phyloP scores from a whole-genome alignment of 2,113 vertebrate species.

The Kobus ellipsiprymnus region DNA sequence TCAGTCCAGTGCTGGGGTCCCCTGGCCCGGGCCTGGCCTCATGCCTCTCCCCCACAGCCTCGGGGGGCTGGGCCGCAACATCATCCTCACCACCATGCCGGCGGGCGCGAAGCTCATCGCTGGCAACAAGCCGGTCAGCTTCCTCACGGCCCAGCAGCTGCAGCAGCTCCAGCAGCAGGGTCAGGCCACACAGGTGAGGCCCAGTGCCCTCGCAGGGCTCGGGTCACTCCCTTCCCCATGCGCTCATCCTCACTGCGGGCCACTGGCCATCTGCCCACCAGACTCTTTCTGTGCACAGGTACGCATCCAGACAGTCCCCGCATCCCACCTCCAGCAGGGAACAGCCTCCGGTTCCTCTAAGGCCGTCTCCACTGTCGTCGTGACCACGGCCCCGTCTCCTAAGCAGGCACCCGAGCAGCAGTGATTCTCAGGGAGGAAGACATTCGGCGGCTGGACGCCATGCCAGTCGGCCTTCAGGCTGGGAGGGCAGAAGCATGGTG shows the following conservation, averaged over 20 bases:
- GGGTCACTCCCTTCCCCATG: background rate
- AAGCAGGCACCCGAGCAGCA: constrained; percentile 90
- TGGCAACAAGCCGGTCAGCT: constrained; percentile 97
- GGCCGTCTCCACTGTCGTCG: constrained; percentile 94
- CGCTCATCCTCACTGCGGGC: background rate
- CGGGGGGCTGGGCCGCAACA: constrained; percentile 93
- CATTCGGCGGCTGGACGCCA: background rate
- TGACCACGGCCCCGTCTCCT: constrained; percentile 91
- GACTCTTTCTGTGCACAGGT: constrained; percentile 79
- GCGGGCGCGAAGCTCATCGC: constrained; percentile 96
- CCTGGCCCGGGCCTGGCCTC: background rate
- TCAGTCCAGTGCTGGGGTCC: background rate
- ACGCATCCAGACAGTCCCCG: constrained; percentile 93
- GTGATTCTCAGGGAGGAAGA: constrained; percentile 50
- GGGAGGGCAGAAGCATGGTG: background rate
- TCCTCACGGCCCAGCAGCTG: constrained; percentile 96
- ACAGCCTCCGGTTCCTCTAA: constrained; percentile 89
- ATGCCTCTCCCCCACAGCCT: constrained; percentile 79
- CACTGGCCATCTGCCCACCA: background rate
- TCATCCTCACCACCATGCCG: constrained; percentile 98
- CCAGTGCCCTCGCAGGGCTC: background rate
- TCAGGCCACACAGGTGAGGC: constrained; percentile 93
- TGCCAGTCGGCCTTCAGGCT: background rate
- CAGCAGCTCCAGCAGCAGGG: constrained; percentile 99
- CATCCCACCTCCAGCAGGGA: constrained; percentile 93